phyloP scores from a whole-genome alignment of 1,140 invertebrate genomes.

The Platyscapa corneri region DNA sequence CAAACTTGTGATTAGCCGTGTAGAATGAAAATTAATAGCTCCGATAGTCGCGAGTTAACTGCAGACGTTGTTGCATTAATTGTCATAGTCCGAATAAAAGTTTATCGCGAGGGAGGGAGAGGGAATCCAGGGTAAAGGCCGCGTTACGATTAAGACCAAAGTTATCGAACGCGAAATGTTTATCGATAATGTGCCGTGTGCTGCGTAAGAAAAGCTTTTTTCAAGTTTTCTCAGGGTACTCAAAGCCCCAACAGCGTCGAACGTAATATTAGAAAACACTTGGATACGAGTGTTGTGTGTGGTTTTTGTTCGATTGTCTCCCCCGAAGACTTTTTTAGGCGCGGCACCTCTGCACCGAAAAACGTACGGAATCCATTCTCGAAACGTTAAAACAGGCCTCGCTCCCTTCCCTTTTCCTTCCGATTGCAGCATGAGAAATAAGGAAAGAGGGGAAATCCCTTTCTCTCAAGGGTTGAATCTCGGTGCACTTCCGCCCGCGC shows the following conservation, averaged over 20 bases:
- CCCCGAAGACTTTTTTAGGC: slow-evolving; percentile 43
- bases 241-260: neutral
- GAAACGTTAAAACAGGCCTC: slow-evolving; percentile 34
- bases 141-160: neutral
- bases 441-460: slow-evolving; percentile 51
- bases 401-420: slow-evolving; percentile 12
- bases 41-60: neutral
- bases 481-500: slow-evolving; percentile 53
- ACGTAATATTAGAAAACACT: slow-evolving; percentile 53
- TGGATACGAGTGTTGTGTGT: slow-evolving; percentile 36
- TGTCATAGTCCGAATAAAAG: neutral
- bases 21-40: neutral
- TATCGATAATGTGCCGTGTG: neutral
- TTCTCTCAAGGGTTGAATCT: slow-evolving; percentile 55
- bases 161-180: neutral
- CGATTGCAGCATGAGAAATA: neutral
- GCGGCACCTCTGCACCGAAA: slow-evolving; percentile 22
- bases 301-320: slow-evolving; percentile 48
- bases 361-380: neutral
- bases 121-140: neutral
- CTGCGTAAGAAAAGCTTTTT: slow-evolving; percentile 24
- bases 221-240: slow-evolving; percentile 39
- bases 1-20: neutral
- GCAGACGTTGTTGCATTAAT: neutral
- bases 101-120: too few species aligned